Evolutionary conservation across 2,888 invertebrate genomes (phyloP).

Genomic region (Ormia ochracea): DNA sequence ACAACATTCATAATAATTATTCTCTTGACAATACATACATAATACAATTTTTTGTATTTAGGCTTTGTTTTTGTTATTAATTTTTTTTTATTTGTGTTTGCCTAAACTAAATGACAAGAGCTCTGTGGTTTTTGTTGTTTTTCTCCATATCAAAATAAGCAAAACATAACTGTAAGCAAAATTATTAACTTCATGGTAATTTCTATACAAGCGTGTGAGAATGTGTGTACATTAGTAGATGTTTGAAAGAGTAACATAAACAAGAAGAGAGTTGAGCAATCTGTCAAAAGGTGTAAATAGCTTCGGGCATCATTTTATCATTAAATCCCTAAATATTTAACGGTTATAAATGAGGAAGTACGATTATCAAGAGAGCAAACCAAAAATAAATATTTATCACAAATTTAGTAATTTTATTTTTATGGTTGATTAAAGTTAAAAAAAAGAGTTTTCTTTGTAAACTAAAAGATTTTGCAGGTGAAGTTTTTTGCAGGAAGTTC

Average conservation of each 20-base stretch:
- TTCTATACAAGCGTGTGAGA: too few species aligned
- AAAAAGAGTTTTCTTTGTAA: too few species aligned
- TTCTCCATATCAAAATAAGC: not conserved
- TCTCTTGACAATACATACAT: slow-evolving; percentile 35
- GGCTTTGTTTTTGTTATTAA: slow-evolving; percentile 6
- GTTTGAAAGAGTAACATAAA: not conserved
- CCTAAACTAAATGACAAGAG: slow-evolving; percentile 51
- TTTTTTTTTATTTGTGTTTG: not conserved
- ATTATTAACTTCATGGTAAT: not conserved
- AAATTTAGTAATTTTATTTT: not conserved
- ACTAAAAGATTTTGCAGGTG: too few species aligned
- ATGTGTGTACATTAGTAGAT: not conserved
- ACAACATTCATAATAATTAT: slow-evolving; percentile 5
- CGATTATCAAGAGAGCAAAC: slow-evolving; percentile 2
- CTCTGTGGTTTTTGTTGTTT: slow-evolving; percentile 44
- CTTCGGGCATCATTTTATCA: slow-evolving; percentile 65
- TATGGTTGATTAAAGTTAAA: too few species aligned
- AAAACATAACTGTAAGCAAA: slow-evolving; percentile 31
- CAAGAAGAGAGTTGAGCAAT: slow-evolving; percentile 47
- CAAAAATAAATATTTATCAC: not conserved
- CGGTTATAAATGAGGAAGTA: slow-evolving; percentile 22
- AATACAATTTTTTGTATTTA: slow-evolving; percentile 6
- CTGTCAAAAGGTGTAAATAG: slow-evolving; percentile 64
- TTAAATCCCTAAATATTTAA: slow-evolving; percentile 55
- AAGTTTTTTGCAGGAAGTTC: too few species aligned